phyloP scores from a whole-genome alignment of 2,888 invertebrate species.

The Drosophila anomalata region DNA sequence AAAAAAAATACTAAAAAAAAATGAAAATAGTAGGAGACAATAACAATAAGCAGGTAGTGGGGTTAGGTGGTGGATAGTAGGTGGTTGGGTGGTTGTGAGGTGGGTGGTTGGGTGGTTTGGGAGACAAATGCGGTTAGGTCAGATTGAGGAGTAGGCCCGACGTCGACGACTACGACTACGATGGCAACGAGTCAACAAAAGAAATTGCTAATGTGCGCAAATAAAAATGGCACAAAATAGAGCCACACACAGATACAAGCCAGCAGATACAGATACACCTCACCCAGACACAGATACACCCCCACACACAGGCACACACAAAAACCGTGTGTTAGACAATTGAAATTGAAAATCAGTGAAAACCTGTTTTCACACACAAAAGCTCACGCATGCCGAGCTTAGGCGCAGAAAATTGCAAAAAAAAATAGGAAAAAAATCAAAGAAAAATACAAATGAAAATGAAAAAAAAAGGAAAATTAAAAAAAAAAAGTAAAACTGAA shows the following conservation, averaged over 20 bases:
- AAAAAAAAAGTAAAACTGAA: conserved; percentile 37
- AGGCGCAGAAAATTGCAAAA: conserved; percentile 38
- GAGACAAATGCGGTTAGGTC: conserved; percentile 29
- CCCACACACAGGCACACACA: neutral
- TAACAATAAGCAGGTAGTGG: conserved; percentile 23
- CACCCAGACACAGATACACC: neutral
- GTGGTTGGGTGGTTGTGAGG: conserved; percentile 2
- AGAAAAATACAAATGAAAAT: conserved; percentile 8
- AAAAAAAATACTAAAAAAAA: neutral
- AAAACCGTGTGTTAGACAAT: conserved; percentile 53
- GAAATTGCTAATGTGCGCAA: conserved; percentile 74
- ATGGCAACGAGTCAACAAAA: conserved; percentile 64
- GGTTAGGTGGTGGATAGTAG: neutral
- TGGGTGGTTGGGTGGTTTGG: neutral
- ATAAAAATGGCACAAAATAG: conserved; percentile 69
- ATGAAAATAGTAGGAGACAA: neutral
- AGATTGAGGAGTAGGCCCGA: conserved; percentile 32
- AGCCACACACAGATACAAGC: conserved; percentile 44
- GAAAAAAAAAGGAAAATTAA: conserved; percentile 38
- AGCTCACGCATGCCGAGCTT: conserved; percentile 52
- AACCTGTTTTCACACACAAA: conserved; percentile 68
- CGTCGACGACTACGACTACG: conserved; percentile 27
- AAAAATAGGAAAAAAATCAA: neutral
- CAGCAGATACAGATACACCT: conserved; percentile 1
- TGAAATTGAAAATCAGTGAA: conserved; percentile 75